Base-by-base conservation (phyloP, 1,140 invertebrate species). In the Aphaenogaster ashmeadi region DNA sequence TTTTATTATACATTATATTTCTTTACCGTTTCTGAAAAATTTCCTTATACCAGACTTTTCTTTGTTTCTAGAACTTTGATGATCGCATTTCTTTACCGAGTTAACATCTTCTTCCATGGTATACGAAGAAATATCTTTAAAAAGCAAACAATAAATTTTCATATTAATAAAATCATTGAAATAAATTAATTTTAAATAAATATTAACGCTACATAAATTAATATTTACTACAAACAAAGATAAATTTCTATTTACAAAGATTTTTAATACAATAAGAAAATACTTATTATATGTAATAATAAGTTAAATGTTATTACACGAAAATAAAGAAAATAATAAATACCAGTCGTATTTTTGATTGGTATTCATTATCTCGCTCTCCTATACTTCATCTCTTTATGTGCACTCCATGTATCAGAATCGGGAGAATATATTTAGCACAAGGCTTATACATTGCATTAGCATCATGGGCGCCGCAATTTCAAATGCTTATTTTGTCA, bases 341-440 rank as follows among this genome's bases (percentile, higher is more conserved):
- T 27, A 27, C 1, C 7, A 8, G 27, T 79, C 13, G 13, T 33
- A 41, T 69, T 38, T 13, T 67, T 38, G 8, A 80, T 80, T 27
- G 1, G 13, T 33, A 9, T 44, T n/a, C 13, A 6, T 44, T 58
- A 18, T 33, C 52, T 36, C 0, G 41, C 18, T 60, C n/a, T 56
- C 27, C n/a, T 58, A 83, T 36, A 60, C 11, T 38, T 84, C 7
- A 62, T 74, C 27, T 44, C 8, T 74, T 58, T 71, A n/a, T 84
- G 47, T 47, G 41, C 27, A 36, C 6, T 47, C 18, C 41, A 27
- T 47, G 1, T 58, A 81, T 83, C 18, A 83, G 27, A 84, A 74
- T 74, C 54, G 13, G 6, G 69, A 84, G 13, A 74, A 84, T 84
- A 84, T 75, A 60, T 84, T 74, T 84, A 84, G 69, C 80, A 47